A percentile compares a stretch with the other conserved stretches of the same genome.
Conservation (phyloP, 1,140 invertebrate genomes). For the Dendroctonus ponderosae region DNA sequence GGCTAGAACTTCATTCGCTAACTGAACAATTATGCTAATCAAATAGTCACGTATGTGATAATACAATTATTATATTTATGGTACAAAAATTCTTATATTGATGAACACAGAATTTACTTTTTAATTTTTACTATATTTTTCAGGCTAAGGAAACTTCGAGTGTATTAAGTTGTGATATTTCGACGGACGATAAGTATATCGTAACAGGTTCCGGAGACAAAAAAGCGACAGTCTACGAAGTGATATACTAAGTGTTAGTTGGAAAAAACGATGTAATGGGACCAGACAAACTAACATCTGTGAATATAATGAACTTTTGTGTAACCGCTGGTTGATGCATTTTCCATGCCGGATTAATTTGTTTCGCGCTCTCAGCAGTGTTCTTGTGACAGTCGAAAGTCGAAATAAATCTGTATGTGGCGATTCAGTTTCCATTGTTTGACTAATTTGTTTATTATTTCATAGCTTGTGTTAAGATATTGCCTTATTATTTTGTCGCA, state of each 20-base stretch:
- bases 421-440: not conserved
- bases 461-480: no score
- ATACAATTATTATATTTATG: not conserved
- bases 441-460: no score
- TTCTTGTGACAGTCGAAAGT: slow-evolving; percentile 22
- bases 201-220: slow-evolving; percentile 99
- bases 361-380: slow-evolving; percentile 21
- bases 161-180: slow-evolving; percentile 98
- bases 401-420: slow-evolving; percentile 24
- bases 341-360: slow-evolving; percentile 18
- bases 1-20: no score
- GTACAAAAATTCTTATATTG: not conserved
- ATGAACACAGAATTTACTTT: not conserved
- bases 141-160: slow-evolving; percentile 98
- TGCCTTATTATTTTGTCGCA: no score
- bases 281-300: slow-evolving; percentile 7
- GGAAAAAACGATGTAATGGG: slow-evolving; percentile 6
- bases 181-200: slow-evolving; percentile 97
- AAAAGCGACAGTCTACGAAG: slow-evolving; percentile 98
- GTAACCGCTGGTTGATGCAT: slow-evolving; percentile 11
- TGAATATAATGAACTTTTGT: not conserved
- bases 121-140: slow-evolving; percentile 51
- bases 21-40: no score
- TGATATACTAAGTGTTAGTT: slow-evolving; percentile 73
- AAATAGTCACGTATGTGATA: no score